Base-by-base conservation (phyloP, 2,797 vertebrate genomes). In the Channa striata region DNA sequence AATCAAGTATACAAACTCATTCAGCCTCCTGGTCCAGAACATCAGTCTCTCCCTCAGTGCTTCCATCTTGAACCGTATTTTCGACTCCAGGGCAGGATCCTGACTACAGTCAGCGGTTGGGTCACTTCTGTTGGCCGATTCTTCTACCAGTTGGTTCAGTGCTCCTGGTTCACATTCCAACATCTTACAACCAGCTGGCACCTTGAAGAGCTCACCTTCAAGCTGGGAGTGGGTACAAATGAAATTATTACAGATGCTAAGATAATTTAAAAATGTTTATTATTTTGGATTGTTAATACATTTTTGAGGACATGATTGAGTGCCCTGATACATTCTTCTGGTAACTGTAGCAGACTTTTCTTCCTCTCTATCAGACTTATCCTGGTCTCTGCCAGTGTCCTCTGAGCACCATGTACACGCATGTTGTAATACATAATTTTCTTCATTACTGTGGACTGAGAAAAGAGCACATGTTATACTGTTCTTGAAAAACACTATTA, bases 371-470 rank as follows among this genome's bases (percentile, higher is more conserved):
- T 87, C 48, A 97, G 87, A 72, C 82, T 92, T 52, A 93, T 80
- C 47, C 84, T 86, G 1, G 86, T 86, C 84, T 95, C 93, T 53
- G 81, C 87, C 60, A 96, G 92, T 54, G 90, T 91, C 46, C 95
- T 92, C 60, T 93, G 90, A 68, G 92, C 82, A 4, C 85, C 89
- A 65, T 93, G 96, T 51, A 96, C 88, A 19, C 94, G 93, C 96
- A 97, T 97, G 80, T 95, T 96, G 78, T 97, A 98, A 86, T 96
- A 98, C 95, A 97, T 97, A 70, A 92, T 93, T 91, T 97, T 98
- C 89, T 97, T 97, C 91, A 94, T 92, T 54, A 95, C 95, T 64
- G 92, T 96, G 50, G 91, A 91, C 97, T 98, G 76, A 64, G 50
- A 78, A 59, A 14, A 44, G 14, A 63, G 2, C 1, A 0, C 11